Percentiles rank a stretch among this genome's conserved stretches.
These are phyloP conservation scores for Agrochola litura DNA, from an alignment of 2,888 invertebrate species.

Conservation along the genomic window DNA sequence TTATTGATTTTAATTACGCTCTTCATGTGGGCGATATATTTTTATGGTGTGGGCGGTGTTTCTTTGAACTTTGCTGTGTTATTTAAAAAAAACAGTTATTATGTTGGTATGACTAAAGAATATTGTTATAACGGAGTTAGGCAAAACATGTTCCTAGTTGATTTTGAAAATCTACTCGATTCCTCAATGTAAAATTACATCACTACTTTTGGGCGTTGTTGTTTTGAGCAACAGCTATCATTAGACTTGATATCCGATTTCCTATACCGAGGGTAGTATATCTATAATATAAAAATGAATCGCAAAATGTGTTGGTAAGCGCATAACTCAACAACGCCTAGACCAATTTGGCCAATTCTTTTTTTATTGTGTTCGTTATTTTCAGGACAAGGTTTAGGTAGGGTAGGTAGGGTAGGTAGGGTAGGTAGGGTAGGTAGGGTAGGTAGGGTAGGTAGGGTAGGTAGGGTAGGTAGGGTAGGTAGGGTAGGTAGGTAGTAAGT, in stretches of 20 bases:
- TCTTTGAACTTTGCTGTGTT: constrained; percentile 14
- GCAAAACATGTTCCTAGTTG: background rate
- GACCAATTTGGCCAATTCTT: too few species aligned
- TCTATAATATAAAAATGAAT: too few species aligned
- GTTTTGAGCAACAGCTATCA: background rate
- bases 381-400: too few species aligned
- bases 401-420: too few species aligned
- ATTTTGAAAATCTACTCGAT: background rate
- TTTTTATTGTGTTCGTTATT: too few species aligned
- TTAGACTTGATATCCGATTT: background rate
- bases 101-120: background rate
- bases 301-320: too few species aligned
- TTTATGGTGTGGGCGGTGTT: constrained; percentile 34
- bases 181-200: background rate
- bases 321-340: too few species aligned
- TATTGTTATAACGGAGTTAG: background rate
- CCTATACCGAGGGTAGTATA: background rate
- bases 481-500: too few species aligned
- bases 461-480: too few species aligned
- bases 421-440: too few species aligned
- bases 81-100: background rate
- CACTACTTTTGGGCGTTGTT: background rate
- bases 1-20: constrained; percentile 44
- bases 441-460: too few species aligned
- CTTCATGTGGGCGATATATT: constrained; percentile 35